Evolutionary conservation across 2,888 invertebrate species (phyloP).

Genomic region (Scelioninae gen. 1): DNA sequence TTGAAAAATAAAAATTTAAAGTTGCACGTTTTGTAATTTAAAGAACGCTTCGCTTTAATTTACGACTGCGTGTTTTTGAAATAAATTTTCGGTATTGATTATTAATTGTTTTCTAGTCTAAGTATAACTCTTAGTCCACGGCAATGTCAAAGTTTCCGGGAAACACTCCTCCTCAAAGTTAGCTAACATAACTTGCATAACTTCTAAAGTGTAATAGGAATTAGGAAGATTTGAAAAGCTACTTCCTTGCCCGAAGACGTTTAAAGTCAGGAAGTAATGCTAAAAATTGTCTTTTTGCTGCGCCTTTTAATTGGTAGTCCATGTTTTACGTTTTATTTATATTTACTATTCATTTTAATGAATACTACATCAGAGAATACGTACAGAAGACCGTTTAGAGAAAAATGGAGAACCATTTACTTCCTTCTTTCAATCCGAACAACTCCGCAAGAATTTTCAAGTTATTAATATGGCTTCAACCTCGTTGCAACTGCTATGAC

Average conservation of each 20-base stretch:
- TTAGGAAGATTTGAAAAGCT: constrained; percentile 53
- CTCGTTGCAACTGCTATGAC: constrained; percentile 10
- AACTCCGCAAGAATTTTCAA: constrained; percentile 19
- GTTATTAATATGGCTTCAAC: constrained; percentile 32
- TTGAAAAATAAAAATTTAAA: background rate
- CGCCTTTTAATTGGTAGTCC: too few relatives aligned
- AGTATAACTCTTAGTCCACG: constrained; percentile 5
- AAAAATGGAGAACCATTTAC: constrained; percentile 16
- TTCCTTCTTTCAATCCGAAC: constrained; percentile 13
- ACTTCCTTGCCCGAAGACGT: constrained; percentile 11
- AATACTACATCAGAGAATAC: background rate
- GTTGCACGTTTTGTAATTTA: constrained; percentile 2
- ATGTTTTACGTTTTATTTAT: background rate
- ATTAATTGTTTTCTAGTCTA: constrained; percentile 4
- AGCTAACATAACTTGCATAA: constrained; percentile 43
- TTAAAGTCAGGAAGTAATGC: constrained; percentile 10
- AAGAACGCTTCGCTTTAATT: background rate
- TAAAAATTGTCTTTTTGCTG: background rate
- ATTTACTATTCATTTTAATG: background rate
- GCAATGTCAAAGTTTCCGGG: constrained; percentile 25
- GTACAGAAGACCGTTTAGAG: background rate
- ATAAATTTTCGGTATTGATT: constrained; percentile 4
- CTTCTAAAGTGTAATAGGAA: constrained; percentile 49
- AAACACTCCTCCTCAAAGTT: constrained; percentile 37
- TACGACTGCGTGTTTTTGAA: background rate